Base-by-base conservation (phyloP, 1,140 invertebrate species). In the Drosophila erecta region DNA sequence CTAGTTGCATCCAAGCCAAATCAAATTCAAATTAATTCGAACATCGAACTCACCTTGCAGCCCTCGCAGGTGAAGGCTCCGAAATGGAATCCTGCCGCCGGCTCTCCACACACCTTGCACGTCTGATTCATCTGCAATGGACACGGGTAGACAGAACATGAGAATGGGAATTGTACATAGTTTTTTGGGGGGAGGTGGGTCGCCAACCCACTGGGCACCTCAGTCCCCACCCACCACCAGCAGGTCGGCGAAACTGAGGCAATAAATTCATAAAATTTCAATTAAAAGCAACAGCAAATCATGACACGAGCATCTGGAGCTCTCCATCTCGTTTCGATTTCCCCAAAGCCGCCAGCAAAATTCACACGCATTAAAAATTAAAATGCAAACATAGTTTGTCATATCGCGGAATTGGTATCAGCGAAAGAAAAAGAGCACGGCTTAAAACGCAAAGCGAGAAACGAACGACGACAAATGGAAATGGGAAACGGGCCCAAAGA, bases 21-120 rank as follows among this genome's bases (percentile, higher is more conserved):
- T 53, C 15, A 37, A 35, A 22, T 59, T n/a, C 33, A 20, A 59
- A 35, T 47, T 40, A 30, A 33, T 37, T 44, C 22, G 24, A 6
- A 38, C 65, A 35, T 14, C 10, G 37, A 81, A 91, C 90, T 92
- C 54, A 97, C 96, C 95, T 97, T 97, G 92, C 97, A 97, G 57
- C 97, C 97, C 93, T 98, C 97, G 93, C 97, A 98, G 12, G 97
- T 98, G 87, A 97, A 97, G 43, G 96, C 97, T 38, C 97, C 97
- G 91, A 97, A 98, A 93, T 97, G 96, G 92, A 97, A 97, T 56
- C 97, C 97, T 59, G 96, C 96, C 44, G 96, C 96, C 49, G 96
- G 95, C 91, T 97, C 96, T 41, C 95, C 95, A 93, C 97, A 97
- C 59, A 97, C 97, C 93, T 95, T 95, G 93, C 96, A 96, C 92